Base-by-base conservation (phyloP, 2,113 vertebrate species). In the Eurystomus gularis region DNA sequence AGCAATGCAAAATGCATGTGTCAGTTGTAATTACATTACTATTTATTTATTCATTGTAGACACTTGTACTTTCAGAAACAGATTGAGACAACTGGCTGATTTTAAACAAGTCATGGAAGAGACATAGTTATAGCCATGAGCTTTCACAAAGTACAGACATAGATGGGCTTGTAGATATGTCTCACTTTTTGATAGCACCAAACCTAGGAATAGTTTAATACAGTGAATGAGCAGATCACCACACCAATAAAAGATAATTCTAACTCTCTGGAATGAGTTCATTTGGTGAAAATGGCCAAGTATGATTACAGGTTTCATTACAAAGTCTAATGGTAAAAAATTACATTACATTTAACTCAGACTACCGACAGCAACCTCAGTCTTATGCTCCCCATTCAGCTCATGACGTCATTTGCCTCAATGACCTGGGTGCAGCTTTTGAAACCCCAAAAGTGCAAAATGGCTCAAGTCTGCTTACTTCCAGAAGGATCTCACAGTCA, bases 21-120 rank as follows among this genome's bases (percentile, higher is more conserved):
- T 52, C 65, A n/a, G 57, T 65, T 91, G 23, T 80, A 96, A 93
- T 94, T 96, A 93, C 37, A 65, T 14, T 85, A 75, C 62, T 96
- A 31, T 91, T 93, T 94, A 78, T 89, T 91, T 95, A 33, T 42
- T 54, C 12, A 20, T 10, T 28, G 54, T 33, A 91, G 54, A 80
- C 70, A 82, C 46, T 91, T 61, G 57, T 69, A 52, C 73, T 31
- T 93, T 93, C 72, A 95, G 78, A 96, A 95, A 69, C 3, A 82
- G 57, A n/a, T 79, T 69, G 58, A 91, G 75, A 31, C 54, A 82
- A 65, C 73, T 79, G 66, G 3, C 66, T 80, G n/a, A 26, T 79
- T 93, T 95, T 84, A 82, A 87, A 72, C 15, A 54, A 69, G 81
- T 49, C 17, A 4, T 42, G 28, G 52, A 75, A 64, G 52, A 90